phyloP scores from a whole-genome alignment of 2,888 invertebrate species.

The Agonopterix arenella region DNA sequence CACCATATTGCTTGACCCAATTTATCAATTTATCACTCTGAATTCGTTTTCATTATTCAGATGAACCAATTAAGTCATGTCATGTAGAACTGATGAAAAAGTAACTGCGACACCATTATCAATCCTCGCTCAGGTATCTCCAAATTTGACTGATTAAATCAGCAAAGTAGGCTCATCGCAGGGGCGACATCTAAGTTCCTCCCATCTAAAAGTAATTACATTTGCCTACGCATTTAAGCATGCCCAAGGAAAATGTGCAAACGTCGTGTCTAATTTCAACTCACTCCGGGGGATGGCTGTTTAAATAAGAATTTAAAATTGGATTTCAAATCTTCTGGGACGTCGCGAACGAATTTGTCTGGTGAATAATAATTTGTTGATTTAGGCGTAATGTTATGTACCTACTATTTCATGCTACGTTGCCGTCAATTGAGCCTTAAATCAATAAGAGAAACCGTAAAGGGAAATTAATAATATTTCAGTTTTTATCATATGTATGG shows the following conservation, averaged over 20 bases:
- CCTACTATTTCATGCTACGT: background rate
- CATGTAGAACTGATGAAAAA: too few species aligned
- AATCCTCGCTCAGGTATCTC: slow-evolving; percentile 7
- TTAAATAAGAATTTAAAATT: slow-evolving; percentile 61
- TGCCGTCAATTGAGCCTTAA: too few species aligned
- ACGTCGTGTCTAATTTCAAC: slow-evolving; percentile 46
- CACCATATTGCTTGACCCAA: too few species aligned
- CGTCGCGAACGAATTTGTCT: slow-evolving; percentile 12
- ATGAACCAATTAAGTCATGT: background rate
- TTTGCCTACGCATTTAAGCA: slow-evolving; percentile 55
- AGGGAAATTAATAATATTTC: too few species aligned
- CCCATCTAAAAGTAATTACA: slow-evolving; percentile 49
- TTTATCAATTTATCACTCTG: too few species aligned
- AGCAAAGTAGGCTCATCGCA: slow-evolving; percentile 20
- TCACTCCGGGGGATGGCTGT: slow-evolving; percentile 30
- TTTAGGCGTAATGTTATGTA: slow-evolving; percentile 3
- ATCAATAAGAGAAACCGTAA: too few species aligned
- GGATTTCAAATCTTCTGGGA: slow-evolving; percentile 43
- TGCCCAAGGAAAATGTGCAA: slow-evolving; percentile 44
- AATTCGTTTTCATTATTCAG: background rate
- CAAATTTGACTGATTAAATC: slow-evolving; percentile 47
- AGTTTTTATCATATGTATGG: too few species aligned
- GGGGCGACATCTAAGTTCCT: slow-evolving; percentile 32
- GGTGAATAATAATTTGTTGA: slow-evolving; percentile 32
- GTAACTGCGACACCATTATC: too few species aligned